Percentiles rank a stretch among this genome's conserved stretches.
Evolutionary conservation across 2,888 invertebrate genomes (phyloP).

Genomic region (Stegophylla sp.): DNA sequence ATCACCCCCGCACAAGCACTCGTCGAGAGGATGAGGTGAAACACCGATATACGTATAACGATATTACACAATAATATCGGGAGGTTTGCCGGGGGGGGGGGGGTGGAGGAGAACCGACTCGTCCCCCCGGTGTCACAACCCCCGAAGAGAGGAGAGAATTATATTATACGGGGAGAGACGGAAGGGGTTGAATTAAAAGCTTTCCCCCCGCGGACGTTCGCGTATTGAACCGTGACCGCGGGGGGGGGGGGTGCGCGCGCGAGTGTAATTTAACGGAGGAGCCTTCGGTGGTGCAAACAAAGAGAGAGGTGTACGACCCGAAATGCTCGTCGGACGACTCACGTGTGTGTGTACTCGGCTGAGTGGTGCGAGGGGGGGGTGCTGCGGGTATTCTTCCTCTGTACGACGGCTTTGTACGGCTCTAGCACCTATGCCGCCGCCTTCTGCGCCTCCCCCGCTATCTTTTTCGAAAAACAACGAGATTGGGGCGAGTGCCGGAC

Average conservation of each 20-base stretch:
- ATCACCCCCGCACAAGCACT: no score
- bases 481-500: no score
- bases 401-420: background rate
- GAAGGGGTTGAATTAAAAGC: constrained; percentile 55
- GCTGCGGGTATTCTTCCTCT: background rate
- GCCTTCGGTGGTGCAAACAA: constrained; percentile 35
- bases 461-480: constrained; percentile 17
- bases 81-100: no score
- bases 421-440: constrained; percentile 11
- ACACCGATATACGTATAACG: no score
- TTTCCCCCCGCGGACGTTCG: constrained; percentile 4
- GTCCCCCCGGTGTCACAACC: no score
- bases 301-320: constrained; percentile 42
- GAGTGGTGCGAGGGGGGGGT: no score
- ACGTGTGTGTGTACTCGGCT: constrained; percentile 26
- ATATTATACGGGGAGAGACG: no score
- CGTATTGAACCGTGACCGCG: constrained; percentile 14
- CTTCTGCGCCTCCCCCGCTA: background rate
- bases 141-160: no score
- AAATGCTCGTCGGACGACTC: constrained; percentile 42
- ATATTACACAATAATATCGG: no score
- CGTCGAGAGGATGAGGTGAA: no score
- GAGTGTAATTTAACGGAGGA: constrained; percentile 46
- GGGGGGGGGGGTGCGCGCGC: background rate
- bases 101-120: no score